Base-by-base conservation (phyloP, 2,888 invertebrate species). In the Cyrtodaria siliqua region DNA sequence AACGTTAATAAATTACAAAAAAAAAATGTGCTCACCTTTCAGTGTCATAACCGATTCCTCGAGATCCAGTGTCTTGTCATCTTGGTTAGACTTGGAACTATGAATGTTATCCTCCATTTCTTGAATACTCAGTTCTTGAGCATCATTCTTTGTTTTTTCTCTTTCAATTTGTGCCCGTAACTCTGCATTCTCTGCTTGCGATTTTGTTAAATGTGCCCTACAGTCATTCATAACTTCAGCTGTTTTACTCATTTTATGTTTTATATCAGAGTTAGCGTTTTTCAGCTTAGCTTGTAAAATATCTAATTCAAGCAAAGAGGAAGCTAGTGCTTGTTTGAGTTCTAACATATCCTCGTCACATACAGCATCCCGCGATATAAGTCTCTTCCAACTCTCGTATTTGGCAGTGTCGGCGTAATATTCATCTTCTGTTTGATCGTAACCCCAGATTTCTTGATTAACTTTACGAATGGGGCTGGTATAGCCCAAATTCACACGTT, bases 171-270 rank as follows among this genome's bases (percentile, higher is more conserved):
- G 82, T 8, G 84, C 82, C 24, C 89, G 75, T 26, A 89, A 71
- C 59, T 89, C 89, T 79, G 86, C 87, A 76, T 90, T 90, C 64
- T 90, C 89, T 18, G 87, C 87, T 56, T 90, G 89, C 14, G 89
- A 82, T 67, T 85, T 87, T 24, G 87, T 82, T 16, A 89, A 63
- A 61, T 90, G 89, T 59, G 83, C 76, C 50, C 89, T 76, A 66
- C 89, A 88, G 60, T 90, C 90, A 79, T 90, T 89, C 47, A 90
- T 70, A 27, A 89, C 87, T 50, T 88, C 85, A 40, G 84, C 86
- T 27, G 89, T 89, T 76, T 90, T 88, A 20, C 60, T 74, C 71
- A 91, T 86, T 67, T 89, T 89, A 23, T 82, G 84, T 24, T 86
- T 83, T 56, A 90, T 86, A 63, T 90, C 91, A 49, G 74, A 66